Conservation (phyloP, 2,888 invertebrate species). For the Caradrina clavipalpis region DNA sequence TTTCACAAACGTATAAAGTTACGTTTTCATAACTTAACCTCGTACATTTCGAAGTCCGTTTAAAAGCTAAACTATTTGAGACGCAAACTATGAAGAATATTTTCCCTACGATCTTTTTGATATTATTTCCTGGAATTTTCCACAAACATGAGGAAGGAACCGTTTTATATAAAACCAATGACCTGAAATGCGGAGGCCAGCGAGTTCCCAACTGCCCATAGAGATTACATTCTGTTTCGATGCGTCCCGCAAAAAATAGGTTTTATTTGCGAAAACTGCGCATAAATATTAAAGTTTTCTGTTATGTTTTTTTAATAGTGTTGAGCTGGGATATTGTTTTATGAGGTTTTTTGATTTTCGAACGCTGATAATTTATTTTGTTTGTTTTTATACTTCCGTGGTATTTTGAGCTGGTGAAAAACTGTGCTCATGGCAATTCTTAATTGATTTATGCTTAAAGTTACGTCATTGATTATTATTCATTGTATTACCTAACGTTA, state of each 20-base stretch:
- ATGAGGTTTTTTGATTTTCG: slow-evolving; percentile 30
- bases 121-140: slow-evolving; percentile 61
- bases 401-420: not conserved
- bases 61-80: slow-evolving; percentile 31
- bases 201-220: slow-evolving; percentile 69
- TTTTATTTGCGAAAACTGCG: slow-evolving; percentile 59
- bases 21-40: slow-evolving; percentile 1
- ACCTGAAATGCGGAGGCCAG: slow-evolving; percentile 72
- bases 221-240: slow-evolving; percentile 73
- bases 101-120: slow-evolving; percentile 41
- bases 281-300: slow-evolving; percentile 54
- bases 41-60: slow-evolving; percentile 29
- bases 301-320: slow-evolving; percentile 52
- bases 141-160: slow-evolving; percentile 67
- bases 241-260: slow-evolving; percentile 67
- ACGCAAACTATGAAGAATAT: slow-evolving; percentile 50
- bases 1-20: slow-evolving; percentile 2
- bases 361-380: slow-evolving; percentile 29
- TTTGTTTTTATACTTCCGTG: not conserved
- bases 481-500: not conserved
- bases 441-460: not conserved
- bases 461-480: not conserved
- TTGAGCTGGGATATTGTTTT: slow-evolving; percentile 54
- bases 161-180: slow-evolving; percentile 74
- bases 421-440: not conserved